These are phyloP conservation scores for Orycteropus afer DNA, from an alignment of 2,113 vertebrate species.

Conservation along the genomic window DNA sequence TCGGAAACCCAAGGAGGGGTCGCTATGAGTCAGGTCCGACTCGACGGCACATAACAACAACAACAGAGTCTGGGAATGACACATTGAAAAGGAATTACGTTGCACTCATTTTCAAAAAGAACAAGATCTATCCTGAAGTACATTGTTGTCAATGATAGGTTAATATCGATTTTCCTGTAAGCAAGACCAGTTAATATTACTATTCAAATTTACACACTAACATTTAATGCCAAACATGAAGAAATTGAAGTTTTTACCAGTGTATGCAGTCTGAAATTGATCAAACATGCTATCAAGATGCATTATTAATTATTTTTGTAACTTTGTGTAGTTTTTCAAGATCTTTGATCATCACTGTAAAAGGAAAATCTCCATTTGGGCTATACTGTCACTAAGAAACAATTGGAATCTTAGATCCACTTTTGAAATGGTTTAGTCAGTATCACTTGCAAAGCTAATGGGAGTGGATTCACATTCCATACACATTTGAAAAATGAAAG, in stretches of 20 bases:
- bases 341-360: background rate
- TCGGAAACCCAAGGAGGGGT: no score
- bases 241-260: background rate
- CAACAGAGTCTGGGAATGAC: no score
- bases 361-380: background rate
- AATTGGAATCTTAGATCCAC: background rate
- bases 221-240: no score
- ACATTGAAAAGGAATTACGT: no score
- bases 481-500: constrained; percentile 4
- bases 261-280: background rate
- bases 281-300: background rate
- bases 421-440: background rate
- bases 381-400: background rate
- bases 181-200: no score
- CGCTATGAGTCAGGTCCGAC: no score
- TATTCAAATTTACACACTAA: no score
- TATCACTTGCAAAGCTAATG: background rate
- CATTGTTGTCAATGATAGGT: no score
- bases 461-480: background rate
- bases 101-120: no score
- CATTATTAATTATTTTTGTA: background rate
- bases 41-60: no score
- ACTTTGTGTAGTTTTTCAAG: background rate
- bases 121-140: no score
- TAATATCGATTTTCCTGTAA: no score